Percentiles rank a stretch among this genome's conserved stretches.
phyloP scores from a whole-genome alignment of 1,140 invertebrate species.

The Cepaea nemoralis region DNA sequence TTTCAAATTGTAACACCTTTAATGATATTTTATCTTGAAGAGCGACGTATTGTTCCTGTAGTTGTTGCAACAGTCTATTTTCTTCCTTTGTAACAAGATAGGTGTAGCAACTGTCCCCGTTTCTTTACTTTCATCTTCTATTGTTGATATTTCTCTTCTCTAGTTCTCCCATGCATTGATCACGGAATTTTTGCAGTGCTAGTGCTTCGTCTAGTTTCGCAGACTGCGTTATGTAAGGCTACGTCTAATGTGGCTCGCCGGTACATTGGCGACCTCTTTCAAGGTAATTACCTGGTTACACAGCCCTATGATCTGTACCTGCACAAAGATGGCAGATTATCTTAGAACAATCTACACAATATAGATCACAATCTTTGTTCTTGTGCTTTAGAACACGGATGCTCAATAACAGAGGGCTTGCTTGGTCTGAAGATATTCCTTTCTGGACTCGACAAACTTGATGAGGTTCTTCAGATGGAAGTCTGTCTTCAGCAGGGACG shows the following conservation, averaged over 20 bases:
- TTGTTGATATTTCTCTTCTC: background rate
- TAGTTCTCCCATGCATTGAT: background rate
- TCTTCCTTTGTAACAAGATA: conserved; percentile 8
- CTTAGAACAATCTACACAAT: conserved; percentile 35
- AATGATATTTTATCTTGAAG: background rate
- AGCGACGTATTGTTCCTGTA: background rate
- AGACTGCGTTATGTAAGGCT: background rate
- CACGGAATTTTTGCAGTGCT: background rate
- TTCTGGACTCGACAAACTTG: conserved; percentile 17
- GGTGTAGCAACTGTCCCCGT: background rate
- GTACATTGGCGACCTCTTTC: conserved; percentile 31
- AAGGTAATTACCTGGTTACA: conserved; percentile 41
- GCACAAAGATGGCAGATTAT: conserved; percentile 48
- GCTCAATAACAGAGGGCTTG: too few species aligned
- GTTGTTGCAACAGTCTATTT: conserved; percentile 19
- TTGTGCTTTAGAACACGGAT: conserved; percentile 30
- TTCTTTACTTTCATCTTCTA: conserved; percentile 17
- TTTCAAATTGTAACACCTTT: background rate
- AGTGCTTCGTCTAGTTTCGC: background rate
- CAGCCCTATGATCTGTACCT: conserved; percentile 40
- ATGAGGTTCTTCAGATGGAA: conserved; percentile 46
- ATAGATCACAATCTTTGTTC: conserved; percentile 44
- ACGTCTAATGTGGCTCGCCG: conserved; percentile 18
- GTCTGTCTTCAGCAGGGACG: conserved; percentile 32
- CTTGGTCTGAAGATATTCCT: background rate